Percentiles rank a stretch among this genome's conserved stretches.
phyloP scores from a whole-genome alignment of 1,140 invertebrate species.

The Teleopsis dalmanni region DNA sequence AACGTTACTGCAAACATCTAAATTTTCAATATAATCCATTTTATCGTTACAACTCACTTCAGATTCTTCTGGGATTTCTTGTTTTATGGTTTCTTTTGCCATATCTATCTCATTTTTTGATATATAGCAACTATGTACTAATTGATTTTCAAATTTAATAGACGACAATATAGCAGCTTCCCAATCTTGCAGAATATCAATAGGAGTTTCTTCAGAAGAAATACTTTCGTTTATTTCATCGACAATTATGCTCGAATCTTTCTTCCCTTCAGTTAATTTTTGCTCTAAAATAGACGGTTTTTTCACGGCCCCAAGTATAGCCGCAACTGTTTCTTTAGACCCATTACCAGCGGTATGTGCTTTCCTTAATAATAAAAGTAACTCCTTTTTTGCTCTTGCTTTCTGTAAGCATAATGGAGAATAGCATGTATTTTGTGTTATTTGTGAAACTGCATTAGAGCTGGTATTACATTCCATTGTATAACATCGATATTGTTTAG shows the following conservation, averaged over 20 bases:
- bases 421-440: conserved; percentile 59
- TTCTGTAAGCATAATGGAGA: conserved; percentile 69
- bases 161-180: conserved; percentile 28
- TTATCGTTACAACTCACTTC: conserved; percentile 14
- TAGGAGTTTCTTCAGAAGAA: conserved; percentile 29
- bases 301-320: conserved; percentile 40
- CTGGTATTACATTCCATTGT: conserved; percentile 60
- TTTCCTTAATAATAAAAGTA: conserved; percentile 57
- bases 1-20: conserved; percentile 41
- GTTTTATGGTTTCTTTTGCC: background rate
- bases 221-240: conserved; percentile 28
- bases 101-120: background rate
- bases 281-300: conserved; percentile 49
- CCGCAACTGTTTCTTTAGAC: conserved; percentile 41
- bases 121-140: conserved; percentile 22
- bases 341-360: conserved; percentile 48
- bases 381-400: conserved; percentile 57
- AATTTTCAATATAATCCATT: conserved; percentile 37
- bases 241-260: conserved; percentile 20
- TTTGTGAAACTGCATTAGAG: conserved; percentile 48
- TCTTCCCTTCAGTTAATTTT: conserved; percentile 45
- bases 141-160: conserved; percentile 20
- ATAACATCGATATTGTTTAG: conserved; percentile 63
- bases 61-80: conserved; percentile 5
- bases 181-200: conserved; percentile 39